These are phyloP conservation scores for Coelopa frigida DNA, from an alignment of 1,140 invertebrate species.

Conservation along the genomic window DNA sequence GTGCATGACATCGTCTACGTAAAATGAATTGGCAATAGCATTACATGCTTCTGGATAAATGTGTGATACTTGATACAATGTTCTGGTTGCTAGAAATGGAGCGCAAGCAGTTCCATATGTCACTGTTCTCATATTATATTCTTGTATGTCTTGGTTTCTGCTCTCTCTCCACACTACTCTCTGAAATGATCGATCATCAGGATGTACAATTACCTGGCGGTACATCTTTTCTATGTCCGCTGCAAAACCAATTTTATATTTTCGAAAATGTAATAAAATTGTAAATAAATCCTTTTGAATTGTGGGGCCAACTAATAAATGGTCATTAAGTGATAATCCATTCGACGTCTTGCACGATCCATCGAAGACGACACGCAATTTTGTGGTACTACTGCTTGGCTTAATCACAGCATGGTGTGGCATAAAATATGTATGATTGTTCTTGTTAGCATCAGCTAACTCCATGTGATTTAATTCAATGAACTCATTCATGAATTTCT, in stretches of 20 bases:
- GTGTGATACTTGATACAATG: conserved; percentile 1
- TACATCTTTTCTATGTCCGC: conserved; percentile 41
- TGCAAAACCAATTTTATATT: conserved; percentile 25
- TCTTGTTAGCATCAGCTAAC: neutral
- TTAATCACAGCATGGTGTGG: conserved; percentile 8
- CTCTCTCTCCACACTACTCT: conserved; percentile 4
- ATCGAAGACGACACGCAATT: conserved; percentile 35
- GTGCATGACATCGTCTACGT: conserved; percentile 11
- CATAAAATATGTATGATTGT: neutral
- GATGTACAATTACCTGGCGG: conserved; percentile 20
- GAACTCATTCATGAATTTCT: conserved; percentile 7
- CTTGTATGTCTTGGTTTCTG: neutral
- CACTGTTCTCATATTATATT: conserved; percentile 4
- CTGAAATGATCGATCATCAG: conserved; percentile 3
- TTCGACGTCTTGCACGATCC: conserved; percentile 30
- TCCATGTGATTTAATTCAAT: neutral
- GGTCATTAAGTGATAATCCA: conserved; percentile 37
- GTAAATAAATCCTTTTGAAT: conserved; percentile 33
- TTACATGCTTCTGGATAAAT: neutral
- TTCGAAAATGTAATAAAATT: conserved; percentile 31
- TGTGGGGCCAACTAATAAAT: conserved; percentile 27
- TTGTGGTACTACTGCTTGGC: neutral
- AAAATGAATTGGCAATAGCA: conserved; percentile 1
- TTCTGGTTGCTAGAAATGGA: conserved; percentile 7
- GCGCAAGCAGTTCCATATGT: conserved; percentile 9